Percentiles rank a stretch among this genome's conserved stretches.
These are phyloP conservation scores for Dioctria rufipes DNA, from an alignment of 2,888 invertebrate species.

Conservation along the genomic window DNA sequence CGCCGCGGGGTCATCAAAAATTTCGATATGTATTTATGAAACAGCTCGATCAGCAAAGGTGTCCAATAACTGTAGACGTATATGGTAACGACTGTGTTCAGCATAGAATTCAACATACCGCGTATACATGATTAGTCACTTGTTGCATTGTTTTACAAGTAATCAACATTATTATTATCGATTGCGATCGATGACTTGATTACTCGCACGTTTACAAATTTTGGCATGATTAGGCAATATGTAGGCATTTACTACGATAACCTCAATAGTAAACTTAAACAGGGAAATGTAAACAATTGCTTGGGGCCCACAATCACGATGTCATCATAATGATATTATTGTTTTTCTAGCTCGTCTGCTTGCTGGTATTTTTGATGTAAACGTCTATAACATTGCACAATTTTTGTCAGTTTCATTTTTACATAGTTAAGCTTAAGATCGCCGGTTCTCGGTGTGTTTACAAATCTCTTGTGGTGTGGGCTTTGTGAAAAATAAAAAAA, in stretches of 20 bases:
- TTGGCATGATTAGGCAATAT: slow-evolving; percentile 28
- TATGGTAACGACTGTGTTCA: background rate
- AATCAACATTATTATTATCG: slow-evolving; percentile 31
- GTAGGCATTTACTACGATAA: slow-evolving; percentile 7
- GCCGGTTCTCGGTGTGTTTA: background rate
- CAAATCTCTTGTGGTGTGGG: background rate
- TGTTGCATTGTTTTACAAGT: slow-evolving; percentile 48
- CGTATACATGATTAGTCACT: slow-evolving; percentile 7
- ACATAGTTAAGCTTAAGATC: too few species aligned
- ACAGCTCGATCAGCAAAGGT: slow-evolving; percentile 25
- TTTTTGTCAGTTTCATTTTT: too few species aligned
- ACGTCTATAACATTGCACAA: background rate
- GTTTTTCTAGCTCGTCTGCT: background rate
- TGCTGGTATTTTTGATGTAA: background rate
- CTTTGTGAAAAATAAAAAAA: background rate
- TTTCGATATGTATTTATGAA: background rate
- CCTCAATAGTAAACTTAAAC: slow-evolving; percentile 26
- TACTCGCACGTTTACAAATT: background rate
- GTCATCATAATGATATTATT: background rate
- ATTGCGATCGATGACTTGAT: slow-evolving; percentile 33
- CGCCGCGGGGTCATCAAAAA: slow-evolving; percentile 12
- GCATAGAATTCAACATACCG: background rate
- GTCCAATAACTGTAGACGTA: slow-evolving; percentile 9
- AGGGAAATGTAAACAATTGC: slow-evolving; percentile 2
- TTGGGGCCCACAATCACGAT: background rate